Base-by-base conservation (phyloP, 2,888 invertebrate genomes). In the Tachystola acroxantha region DNA sequence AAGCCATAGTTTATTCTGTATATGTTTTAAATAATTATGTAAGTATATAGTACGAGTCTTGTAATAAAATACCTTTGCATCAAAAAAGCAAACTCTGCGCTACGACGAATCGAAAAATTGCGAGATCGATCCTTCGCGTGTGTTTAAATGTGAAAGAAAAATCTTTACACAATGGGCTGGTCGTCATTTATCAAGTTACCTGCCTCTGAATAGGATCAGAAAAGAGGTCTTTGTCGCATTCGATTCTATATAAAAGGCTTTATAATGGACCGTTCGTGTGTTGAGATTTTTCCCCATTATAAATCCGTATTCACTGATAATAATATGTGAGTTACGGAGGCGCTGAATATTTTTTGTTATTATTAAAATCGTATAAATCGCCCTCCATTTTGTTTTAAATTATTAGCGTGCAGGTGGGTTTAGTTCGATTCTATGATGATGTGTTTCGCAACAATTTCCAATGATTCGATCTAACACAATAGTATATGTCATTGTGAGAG, bases 151-250 rank as follows among this genome's bases (percentile, higher is more conserved):
- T 34, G 32, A 40, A 42, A 42, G 42, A 36, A 39, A 42, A 40
- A 42, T 42, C 33, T 40, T 36, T 32, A 12, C 37, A 42, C 42
- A 42, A 42, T 40, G 34, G 40, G 7, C 28, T 1, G 11, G 19
- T 35, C 32, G 38, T 40, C 45, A 42, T 45, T 45, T 45, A 45
- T 45, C 45, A 45, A 42, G 37, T 38, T 31, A 40, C 45, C 42
- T 45, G 36, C 20, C 24, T 31, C 12, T 27, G 33, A 36, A 42
- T 38, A 19, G 26, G 32, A 39, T 26, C 32, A 30, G 36, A 34
- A 43, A 34, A 22, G 16, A 22, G 28, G 34, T 24, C 34, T 34
- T 45, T 42, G 42, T 42, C 39, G 36, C 31, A 31, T 36, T 42
- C 34, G 32, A 28, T 33, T 33, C 28, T 24, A 37, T 31, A 38